Percentiles rank a stretch among this genome's conserved stretches.
These are phyloP conservation scores for Therioaphis trifolii DNA, from an alignment of 2,888 invertebrate genomes.

Conservation along the genomic window DNA sequence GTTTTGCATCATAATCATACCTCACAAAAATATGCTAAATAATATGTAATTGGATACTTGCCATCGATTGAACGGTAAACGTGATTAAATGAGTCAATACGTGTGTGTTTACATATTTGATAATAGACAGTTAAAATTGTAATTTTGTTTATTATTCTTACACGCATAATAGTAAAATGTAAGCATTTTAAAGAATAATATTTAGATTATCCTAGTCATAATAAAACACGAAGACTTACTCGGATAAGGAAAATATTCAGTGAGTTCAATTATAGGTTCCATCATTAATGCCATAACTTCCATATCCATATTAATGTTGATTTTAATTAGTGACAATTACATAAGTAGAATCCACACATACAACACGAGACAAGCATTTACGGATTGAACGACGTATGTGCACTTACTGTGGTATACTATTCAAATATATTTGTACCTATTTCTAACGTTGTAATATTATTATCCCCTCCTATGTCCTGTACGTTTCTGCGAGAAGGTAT, in stretches of 20 bases:
- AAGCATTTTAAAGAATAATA: constrained; percentile 41
- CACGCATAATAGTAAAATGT: constrained; percentile 9
- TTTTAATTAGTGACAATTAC: not conserved
- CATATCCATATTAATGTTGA: not conserved
- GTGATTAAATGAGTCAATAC: constrained; percentile 39
- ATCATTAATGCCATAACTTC: not conserved
- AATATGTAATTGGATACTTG: constrained; percentile 46
- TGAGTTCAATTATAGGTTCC: constrained; percentile 39
- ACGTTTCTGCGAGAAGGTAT: not conserved
- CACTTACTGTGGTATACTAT: constrained; percentile 23
- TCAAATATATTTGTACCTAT: constrained; percentile 32
- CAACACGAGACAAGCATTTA: not conserved
- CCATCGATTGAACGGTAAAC: constrained; percentile 43
- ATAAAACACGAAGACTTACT: constrained; percentile 49
- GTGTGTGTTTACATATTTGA: constrained; percentile 40
- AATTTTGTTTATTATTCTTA: constrained; percentile 21
- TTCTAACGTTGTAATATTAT: constrained; percentile 6
- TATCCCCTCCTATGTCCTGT: not conserved
- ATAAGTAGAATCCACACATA: not conserved
- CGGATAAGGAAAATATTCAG: not conserved
- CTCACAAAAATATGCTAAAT: constrained; percentile 36
- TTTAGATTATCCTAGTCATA: constrained; percentile 40
- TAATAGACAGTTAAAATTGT: constrained; percentile 13
- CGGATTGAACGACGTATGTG: not conserved
- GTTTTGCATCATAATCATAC: constrained; percentile 21